Evolutionary conservation across 2,888 invertebrate genomes (phyloP).

Genomic region (Caenorhabditis zanzibari): DNA sequence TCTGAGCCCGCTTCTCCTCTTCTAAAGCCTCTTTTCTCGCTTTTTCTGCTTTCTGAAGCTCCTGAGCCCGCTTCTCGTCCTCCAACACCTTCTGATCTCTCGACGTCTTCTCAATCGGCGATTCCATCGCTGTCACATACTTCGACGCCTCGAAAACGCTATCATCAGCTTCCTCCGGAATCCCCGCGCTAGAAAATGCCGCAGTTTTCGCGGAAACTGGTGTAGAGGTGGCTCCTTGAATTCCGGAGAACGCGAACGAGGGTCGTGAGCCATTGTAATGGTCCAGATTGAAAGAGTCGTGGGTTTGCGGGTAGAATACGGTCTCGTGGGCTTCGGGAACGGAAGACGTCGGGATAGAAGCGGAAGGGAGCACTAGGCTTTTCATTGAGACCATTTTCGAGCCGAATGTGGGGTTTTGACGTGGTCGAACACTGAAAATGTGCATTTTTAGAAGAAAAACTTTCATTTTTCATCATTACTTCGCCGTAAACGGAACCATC

Average conservation of each 20-base stretch:
- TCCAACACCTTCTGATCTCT: not conserved
- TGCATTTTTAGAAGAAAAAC: not conserved
- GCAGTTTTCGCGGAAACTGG: constrained; percentile 38
- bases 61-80: too few relatives aligned
- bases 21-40: too few relatives aligned
- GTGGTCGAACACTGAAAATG: not conserved
- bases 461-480: not conserved
- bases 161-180: constrained; percentile 28
- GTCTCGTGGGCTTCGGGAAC: constrained; percentile 40
- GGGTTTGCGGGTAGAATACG: constrained; percentile 55
- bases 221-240: constrained; percentile 43
- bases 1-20: not conserved
- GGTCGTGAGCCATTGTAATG: constrained; percentile 54
- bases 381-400: constrained; percentile 21
- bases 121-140: constrained; percentile 61
- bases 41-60: too few relatives aligned
- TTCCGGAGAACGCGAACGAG: constrained; percentile 52
- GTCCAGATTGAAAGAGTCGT: constrained; percentile 55
- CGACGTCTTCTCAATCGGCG: constrained; percentile 35
- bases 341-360: not conserved
- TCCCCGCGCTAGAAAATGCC: not conserved
- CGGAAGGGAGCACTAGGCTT: constrained; percentile 1
- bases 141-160: constrained; percentile 44
- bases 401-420: constrained; percentile 25
- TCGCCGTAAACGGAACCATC: constrained; percentile 32